Evolutionary conservation across 1,140 invertebrate species (phyloP).

Genomic region (Bombus huntii): DNA sequence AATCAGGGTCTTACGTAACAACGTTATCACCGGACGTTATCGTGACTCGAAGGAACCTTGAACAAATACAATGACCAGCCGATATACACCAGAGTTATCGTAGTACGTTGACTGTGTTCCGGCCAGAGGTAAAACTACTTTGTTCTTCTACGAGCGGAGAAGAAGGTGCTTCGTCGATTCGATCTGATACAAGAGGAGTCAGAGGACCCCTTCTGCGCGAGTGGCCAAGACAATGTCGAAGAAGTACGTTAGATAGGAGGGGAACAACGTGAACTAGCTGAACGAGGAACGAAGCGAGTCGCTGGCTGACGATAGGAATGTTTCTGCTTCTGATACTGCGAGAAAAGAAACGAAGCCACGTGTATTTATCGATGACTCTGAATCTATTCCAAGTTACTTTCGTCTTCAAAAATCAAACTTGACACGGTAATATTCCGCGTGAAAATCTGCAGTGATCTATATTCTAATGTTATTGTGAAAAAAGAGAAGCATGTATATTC

Average conservation of each 20-base stretch:
- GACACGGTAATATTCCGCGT: slow-evolving; percentile 12
- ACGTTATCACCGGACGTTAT: slow-evolving; percentile 13
- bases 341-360: slow-evolving; percentile 12
- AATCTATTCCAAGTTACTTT: slow-evolving; percentile 31
- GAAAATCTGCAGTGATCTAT: too few species aligned
- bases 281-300: slow-evolving; percentile 31
- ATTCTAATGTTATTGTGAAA: too few species aligned
- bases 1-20: not conserved
- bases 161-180: slow-evolving; percentile 60
- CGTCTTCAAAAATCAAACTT: slow-evolving; percentile 32
- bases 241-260: slow-evolving; percentile 35
- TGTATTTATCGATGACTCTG: slow-evolving; percentile 49
- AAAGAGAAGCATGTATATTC: too few species aligned
- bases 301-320: slow-evolving; percentile 65
- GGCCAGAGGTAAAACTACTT: slow-evolving; percentile 34
- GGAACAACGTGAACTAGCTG: slow-evolving; percentile 33
- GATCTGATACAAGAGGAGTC: slow-evolving; percentile 65
- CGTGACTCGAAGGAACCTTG: not conserved
- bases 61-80: slow-evolving; percentile 41
- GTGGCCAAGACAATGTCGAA: slow-evolving; percentile 53
- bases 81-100: slow-evolving; percentile 46
- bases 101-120: slow-evolving; percentile 48
- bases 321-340: slow-evolving; percentile 54
- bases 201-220: slow-evolving; percentile 65
- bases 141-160: slow-evolving; percentile 46